Evolutionary conservation across 2,888 invertebrate genomes (phyloP).

Genomic region (Proisotoma minuta): DNA sequence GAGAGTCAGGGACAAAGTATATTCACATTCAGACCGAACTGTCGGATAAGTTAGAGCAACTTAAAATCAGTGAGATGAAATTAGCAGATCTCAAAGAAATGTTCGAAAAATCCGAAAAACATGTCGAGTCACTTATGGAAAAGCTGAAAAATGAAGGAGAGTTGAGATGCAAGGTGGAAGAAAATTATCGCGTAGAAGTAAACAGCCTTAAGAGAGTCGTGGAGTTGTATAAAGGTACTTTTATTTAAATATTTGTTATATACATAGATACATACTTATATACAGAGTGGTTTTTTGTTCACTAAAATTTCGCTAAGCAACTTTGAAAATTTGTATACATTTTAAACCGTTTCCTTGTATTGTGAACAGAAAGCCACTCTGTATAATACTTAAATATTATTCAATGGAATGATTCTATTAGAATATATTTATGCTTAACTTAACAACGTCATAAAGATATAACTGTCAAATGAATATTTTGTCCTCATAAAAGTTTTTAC

Average conservation of each 20-base stretch:
- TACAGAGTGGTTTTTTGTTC: no score
- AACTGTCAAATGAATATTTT: no score
- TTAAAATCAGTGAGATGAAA: slow-evolving; percentile 66
- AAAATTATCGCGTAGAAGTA: slow-evolving; percentile 73
- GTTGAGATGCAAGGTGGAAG: slow-evolving; percentile 63
- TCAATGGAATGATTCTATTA: no score
- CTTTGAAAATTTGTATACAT: no score
- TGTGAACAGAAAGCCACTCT: no score
- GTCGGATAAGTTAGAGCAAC: slow-evolving; percentile 48
- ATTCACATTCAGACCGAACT: slow-evolving; percentile 60
- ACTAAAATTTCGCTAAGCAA: no score
- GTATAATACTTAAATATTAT: no score
- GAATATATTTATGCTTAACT: no score
- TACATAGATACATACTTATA: not conserved
- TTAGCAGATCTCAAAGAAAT: slow-evolving; percentile 65
- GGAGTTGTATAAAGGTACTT: slow-evolving; percentile 68
- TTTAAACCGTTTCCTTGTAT: no score
- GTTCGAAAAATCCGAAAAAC: slow-evolving; percentile 63
- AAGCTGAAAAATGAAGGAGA: slow-evolving; percentile 70
- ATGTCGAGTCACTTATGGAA: slow-evolving; percentile 65
- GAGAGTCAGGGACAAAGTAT: slow-evolving; percentile 64
- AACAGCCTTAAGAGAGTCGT: slow-evolving; percentile 78
- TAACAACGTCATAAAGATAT: no score
- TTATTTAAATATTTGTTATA: slow-evolving; percentile 3
- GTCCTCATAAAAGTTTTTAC: no score